Evolutionary conservation across 2,888 invertebrate species (phyloP).

Genomic region (Agonopterix heracliana): DNA sequence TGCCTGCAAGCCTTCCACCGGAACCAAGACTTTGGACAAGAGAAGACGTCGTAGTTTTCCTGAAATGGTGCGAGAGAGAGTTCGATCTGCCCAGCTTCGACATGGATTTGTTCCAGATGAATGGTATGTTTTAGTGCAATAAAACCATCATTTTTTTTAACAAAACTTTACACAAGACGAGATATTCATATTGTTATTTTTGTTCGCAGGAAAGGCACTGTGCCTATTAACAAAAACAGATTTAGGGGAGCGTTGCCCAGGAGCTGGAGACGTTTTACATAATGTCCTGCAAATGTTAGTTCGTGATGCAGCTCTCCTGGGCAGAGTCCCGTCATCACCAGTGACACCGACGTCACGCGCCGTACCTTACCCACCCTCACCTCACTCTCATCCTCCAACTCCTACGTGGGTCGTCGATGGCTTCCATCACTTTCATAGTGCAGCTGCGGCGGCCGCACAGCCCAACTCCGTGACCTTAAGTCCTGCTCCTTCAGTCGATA

Average conservation of each 20-base stretch:
- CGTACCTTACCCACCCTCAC: slow-evolving; percentile 83
- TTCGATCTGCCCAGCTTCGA: slow-evolving; percentile 94
- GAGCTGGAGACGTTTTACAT: slow-evolving; percentile 95
- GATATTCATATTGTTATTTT: slow-evolving; percentile 6
- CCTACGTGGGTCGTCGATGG: slow-evolving; percentile 83
- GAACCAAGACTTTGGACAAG: slow-evolving; percentile 94
- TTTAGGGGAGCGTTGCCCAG: slow-evolving; percentile 92
- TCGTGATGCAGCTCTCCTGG: slow-evolving; percentile 85
- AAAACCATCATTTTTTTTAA: not conserved
- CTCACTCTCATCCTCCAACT: slow-evolving; percentile 88
- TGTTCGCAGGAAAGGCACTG: slow-evolving; percentile 88
- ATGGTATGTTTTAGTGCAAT: slow-evolving; percentile 76
- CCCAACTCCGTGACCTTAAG: slow-evolving; percentile 94
- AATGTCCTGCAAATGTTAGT: slow-evolving; percentile 93
- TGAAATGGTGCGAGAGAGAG: slow-evolving; percentile 94
- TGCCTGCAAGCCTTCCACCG: slow-evolving; percentile 88
- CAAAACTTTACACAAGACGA: no score
- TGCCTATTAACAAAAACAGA: slow-evolving; percentile 93
- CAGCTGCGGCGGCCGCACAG: slow-evolving; percentile 74
- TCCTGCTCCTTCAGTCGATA: slow-evolving; percentile 92
- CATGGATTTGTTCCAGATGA: slow-evolving; percentile 96
- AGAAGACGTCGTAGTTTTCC: slow-evolving; percentile 90
- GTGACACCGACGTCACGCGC: slow-evolving; percentile 88
- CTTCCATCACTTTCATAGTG: slow-evolving; percentile 80
- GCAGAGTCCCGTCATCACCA: slow-evolving; percentile 87